Conservation (phyloP, 2,113 vertebrate species). For the Mystacornis crossleyi region DNA sequence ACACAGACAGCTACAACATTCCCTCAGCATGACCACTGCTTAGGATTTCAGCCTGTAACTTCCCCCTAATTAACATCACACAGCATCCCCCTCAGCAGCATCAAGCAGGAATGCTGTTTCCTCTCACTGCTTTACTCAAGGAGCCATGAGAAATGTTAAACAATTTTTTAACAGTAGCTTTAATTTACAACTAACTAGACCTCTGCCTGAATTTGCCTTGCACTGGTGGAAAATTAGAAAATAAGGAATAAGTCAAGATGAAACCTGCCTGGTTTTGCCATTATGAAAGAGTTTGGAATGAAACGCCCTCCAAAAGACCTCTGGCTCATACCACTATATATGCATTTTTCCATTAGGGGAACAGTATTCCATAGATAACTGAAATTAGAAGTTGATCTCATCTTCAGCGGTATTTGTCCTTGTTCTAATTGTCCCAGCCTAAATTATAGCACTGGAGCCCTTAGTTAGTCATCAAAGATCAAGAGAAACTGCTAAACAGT, state of each 20-base stretch:
- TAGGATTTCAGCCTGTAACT: constrained; percentile 1
- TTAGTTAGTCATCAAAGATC: not conserved
- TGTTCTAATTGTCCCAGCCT: not conserved
- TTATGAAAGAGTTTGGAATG: not conserved
- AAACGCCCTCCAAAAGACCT: not conserved
- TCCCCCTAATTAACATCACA: constrained; percentile 25
- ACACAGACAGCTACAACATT: constrained; percentile 12
- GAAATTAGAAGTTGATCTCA: constrained; percentile 32
- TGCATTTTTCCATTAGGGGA: not conserved
- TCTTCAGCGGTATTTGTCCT: not conserved
- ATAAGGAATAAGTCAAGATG: not conserved
- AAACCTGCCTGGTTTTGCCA: not conserved
- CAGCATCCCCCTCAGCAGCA: not conserved
- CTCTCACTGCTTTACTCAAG: not conserved
- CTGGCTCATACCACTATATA: not conserved
- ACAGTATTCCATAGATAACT: not conserved
- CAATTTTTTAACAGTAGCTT: not conserved
- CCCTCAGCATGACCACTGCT: not conserved
- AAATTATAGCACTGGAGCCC: not conserved
- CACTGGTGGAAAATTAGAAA: not conserved
- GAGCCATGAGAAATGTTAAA: not conserved
- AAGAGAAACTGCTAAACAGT: not conserved
- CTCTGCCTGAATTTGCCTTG: not conserved
- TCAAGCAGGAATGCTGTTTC: not conserved
- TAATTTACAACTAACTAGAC: not conserved